Evolutionary conservation across 2,113 vertebrate genomes (phyloP).

Genomic region (Rhinolophus sinicus): DNA sequence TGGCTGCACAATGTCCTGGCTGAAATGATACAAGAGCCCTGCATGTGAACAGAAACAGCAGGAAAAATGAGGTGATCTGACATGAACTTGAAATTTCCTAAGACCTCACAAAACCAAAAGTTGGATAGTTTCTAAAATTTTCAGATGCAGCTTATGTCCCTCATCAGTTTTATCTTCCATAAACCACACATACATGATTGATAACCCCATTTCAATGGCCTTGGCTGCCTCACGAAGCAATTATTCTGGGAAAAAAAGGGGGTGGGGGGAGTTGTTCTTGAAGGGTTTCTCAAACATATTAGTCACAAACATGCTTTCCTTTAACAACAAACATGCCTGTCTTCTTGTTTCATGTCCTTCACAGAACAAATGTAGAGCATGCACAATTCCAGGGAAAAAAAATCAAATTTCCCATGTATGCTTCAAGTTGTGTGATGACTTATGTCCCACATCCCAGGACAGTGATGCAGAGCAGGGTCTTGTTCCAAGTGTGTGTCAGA

Average conservation of each 20-base stretch:
- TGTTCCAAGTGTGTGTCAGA: slow-evolving; percentile 49
- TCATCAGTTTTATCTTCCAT: slow-evolving; percentile 65
- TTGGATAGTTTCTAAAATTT: slow-evolving; percentile 63
- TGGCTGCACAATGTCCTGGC: slow-evolving; percentile 78
- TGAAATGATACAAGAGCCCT: slow-evolving; percentile 73
- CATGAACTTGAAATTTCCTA: slow-evolving; percentile 72
- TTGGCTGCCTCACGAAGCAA: slow-evolving; percentile 65
- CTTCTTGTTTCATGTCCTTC: slow-evolving; percentile 49
- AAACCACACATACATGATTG: slow-evolving; percentile 41
- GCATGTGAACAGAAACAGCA: slow-evolving; percentile 72
- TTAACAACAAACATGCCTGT: slow-evolving; percentile 45
- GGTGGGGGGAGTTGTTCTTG: slow-evolving; percentile 34
- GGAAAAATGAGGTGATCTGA: slow-evolving; percentile 75
- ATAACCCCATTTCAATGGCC: slow-evolving; percentile 60
- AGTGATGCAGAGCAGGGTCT: neutral
- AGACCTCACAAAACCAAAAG: slow-evolving; percentile 72
- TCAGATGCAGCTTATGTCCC: slow-evolving; percentile 37
- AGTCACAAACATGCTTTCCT: slow-evolving; percentile 67
- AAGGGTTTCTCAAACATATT: slow-evolving; percentile 63
- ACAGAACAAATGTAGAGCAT: neutral
- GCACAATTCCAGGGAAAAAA: neutral
- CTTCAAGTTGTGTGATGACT: slow-evolving; percentile 42
- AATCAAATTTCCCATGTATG: neutral
- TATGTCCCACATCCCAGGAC: slow-evolving; percentile 26
- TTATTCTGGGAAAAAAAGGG: slow-evolving; percentile 9